Base-by-base conservation (phyloP, 2,797 vertebrate genomes). In the Crocidura indochinensis region DNA sequence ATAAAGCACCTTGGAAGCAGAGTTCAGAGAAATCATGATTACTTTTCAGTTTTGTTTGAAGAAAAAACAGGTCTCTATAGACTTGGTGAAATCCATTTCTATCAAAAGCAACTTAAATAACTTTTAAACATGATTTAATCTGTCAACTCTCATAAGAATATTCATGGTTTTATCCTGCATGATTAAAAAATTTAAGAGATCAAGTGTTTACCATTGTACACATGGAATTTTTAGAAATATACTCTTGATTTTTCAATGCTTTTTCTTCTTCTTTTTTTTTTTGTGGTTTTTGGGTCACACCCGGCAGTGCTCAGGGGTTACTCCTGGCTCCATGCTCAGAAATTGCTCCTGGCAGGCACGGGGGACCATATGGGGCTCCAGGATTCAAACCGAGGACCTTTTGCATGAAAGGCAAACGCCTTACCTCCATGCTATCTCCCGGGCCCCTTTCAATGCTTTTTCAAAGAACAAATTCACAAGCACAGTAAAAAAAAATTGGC, bases 401-500 rank as follows among this genome's bases (percentile, higher is more conserved):
- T n/a, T n/a, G n/a, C n/a, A n/a, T n/a, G n/a, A n/a, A n/a, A n/a
- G n/a, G n/a, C n/a, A n/a, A n/a, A n/a, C n/a, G n/a, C n/a, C n/a
- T n/a, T n/a, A n/a, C n/a, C n/a, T n/a, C n/a, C n/a, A n/a, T n/a
- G n/a, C n/a, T n/a, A n/a, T n/a, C n/a, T n/a, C n/a, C n/a, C n/a
- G n/a, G n/a, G n/a, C n/a, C n/a, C n/a, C n/a, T n/a, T 91, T 53
- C 60, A 92, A 49, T 22, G 84, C 46, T 78, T 72, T 87, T 93
- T 92, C 72, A 94, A 87, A 76, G 69, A 62, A 68, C 92, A 75
- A 80, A 76, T 78, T 69, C 60, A 22, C n/a, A 71, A 79, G 76
- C 26, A 56, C 65, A 62, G 81, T 26, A 38, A 77, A 88, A 77
- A 69, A 47, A 24, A 46, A 84, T 56, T 60, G 46, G 67, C 93